Conservation (phyloP, 1,140 invertebrate genomes). For the Lordiphosa clarofinis region DNA sequence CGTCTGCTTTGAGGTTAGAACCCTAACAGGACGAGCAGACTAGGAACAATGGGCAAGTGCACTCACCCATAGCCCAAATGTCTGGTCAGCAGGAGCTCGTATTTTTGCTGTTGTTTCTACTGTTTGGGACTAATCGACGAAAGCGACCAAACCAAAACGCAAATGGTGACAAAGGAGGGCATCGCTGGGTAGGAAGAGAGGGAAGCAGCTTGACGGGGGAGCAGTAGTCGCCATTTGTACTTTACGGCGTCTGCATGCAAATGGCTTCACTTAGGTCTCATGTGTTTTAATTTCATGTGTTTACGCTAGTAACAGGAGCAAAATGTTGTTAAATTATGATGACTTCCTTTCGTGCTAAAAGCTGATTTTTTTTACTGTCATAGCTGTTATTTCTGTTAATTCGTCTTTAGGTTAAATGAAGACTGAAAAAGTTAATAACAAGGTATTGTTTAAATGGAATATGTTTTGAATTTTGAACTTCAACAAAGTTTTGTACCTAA, state of each 20-base stretch:
- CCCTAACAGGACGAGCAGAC: slow-evolving; percentile 15
- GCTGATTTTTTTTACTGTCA: slow-evolving; percentile 5
- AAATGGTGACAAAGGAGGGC: too few relatives aligned
- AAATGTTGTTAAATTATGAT: slow-evolving; percentile 20
- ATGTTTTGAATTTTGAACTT: too few relatives aligned
- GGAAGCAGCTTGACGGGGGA: too few relatives aligned
- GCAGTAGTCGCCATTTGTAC: slow-evolving; percentile 20
- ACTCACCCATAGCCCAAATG: slow-evolving; percentile 3
- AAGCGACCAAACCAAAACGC: too few relatives aligned
- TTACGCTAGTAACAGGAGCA: slow-evolving; percentile 33
- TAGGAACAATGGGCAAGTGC: slow-evolving; percentile 49
- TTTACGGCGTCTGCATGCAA: slow-evolving; percentile 69
- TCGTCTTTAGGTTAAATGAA: not conserved
- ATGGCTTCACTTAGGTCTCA: slow-evolving; percentile 44
- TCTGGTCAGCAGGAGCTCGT: not conserved
- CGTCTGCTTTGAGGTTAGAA: slow-evolving; percentile 66
- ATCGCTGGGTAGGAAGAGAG: too few relatives aligned
- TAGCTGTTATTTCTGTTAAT: slow-evolving; percentile 5
- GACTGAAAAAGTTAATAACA: not conserved
- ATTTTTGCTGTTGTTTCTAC: too few relatives aligned
- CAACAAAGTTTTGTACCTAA: too few relatives aligned
- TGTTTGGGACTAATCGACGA: too few relatives aligned
- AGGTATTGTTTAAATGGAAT: too few relatives aligned
- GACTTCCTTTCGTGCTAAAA: slow-evolving; percentile 24
- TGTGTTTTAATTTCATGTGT: slow-evolving; percentile 45